Conservation (phyloP, 2,888 invertebrate genomes). For the Anarsia innoxiella region DNA sequence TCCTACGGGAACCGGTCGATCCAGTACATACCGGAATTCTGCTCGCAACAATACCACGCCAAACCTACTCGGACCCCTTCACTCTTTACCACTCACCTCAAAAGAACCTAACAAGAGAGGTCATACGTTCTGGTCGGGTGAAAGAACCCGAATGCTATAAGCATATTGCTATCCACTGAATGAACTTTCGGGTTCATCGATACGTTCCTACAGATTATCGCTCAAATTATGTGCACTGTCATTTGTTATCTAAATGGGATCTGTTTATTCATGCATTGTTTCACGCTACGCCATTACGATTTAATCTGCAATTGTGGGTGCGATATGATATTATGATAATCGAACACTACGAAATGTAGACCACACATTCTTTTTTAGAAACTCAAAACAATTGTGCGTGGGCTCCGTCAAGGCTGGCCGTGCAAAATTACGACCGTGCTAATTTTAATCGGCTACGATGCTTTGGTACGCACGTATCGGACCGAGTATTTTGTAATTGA, state of each 20-base stretch:
- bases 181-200: constrained; percentile 1
- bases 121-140: constrained; percentile 27
- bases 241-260: constrained; percentile 12
- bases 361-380: constrained; percentile 23
- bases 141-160: constrained; percentile 15
- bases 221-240: no score
- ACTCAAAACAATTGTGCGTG: constrained; percentile 16
- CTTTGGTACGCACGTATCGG: neutral
- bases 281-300: constrained; percentile 15
- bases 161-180: no score
- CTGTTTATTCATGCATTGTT: constrained; percentile 13
- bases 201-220: no score
- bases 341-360: constrained; percentile 15
- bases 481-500: neutral
- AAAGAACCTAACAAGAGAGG: no score
- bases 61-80: constrained; percentile 28
- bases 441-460: neutral
- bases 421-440: constrained; percentile 12
- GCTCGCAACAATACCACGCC: constrained; percentile 37
- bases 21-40: constrained; percentile 41
- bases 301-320: constrained; percentile 14
- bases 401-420: constrained; percentile 16
- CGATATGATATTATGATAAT: constrained; percentile 17
- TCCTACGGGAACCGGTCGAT: constrained; percentile 55
- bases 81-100: constrained; percentile 18